phyloP scores from a whole-genome alignment of 2,888 invertebrate species.

The Zhuqinia jingwanae region DNA sequence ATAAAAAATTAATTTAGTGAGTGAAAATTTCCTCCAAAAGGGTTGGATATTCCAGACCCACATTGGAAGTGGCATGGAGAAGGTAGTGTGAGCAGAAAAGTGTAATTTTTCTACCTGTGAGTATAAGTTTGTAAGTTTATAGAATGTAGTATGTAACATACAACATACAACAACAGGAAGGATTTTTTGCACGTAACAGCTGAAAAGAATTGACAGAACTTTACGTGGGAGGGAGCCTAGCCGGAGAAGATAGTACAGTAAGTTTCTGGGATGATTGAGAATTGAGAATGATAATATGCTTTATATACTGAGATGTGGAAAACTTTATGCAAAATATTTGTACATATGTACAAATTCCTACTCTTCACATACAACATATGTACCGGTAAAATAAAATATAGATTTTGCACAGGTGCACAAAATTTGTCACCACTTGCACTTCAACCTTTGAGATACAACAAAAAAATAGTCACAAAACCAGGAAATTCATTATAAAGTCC shows the following conservation, averaged over 20 bases:
- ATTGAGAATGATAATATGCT: slow-evolving; percentile 13
- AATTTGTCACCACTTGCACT: too few relatives aligned
- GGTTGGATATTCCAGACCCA: too few relatives aligned
- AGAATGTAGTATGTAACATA: too few relatives aligned
- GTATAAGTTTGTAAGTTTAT: too few relatives aligned
- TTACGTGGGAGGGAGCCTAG: neutral
- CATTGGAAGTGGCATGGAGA: too few relatives aligned
- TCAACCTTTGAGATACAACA: too few relatives aligned
- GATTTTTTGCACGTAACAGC: slow-evolving; percentile 49
- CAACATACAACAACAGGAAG: neutral
- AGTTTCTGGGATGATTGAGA: neutral
- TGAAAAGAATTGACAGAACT: slow-evolving; percentile 53
- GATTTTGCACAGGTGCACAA: neutral
- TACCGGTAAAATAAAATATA: slow-evolving; percentile 21
- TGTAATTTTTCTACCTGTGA: too few relatives aligned
- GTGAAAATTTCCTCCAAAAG: too few relatives aligned
- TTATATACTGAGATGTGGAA: neutral
- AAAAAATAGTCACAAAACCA: too few relatives aligned
- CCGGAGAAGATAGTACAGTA: neutral
- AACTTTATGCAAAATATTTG: slow-evolving; percentile 22
- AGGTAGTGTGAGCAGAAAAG: too few relatives aligned
- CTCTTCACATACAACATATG: slow-evolving; percentile 36
- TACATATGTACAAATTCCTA: slow-evolving; percentile 13
- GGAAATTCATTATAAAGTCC: too few relatives aligned
- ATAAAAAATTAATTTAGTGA: too few relatives aligned